Evolutionary conservation across 2,113 vertebrate species (phyloP).

Genomic region (Pterophyllum scalare): DNA sequence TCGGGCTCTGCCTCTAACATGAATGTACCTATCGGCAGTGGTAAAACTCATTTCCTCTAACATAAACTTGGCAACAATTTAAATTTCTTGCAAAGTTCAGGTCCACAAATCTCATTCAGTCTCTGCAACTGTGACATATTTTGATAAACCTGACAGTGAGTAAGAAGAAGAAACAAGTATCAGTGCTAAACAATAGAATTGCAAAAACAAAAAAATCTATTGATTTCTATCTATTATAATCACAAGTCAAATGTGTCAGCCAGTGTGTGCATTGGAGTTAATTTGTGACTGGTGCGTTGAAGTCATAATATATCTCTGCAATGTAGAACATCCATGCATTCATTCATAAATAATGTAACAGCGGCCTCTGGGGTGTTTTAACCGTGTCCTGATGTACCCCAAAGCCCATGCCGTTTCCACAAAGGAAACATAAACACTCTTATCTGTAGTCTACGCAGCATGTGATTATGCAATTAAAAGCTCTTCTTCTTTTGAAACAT

Average conservation of each 20-base stretch:
- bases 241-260: not conserved
- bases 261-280: not conserved
- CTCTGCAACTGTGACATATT: not conserved
- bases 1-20: not conserved
- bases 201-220: not conserved
- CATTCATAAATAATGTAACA: conserved; percentile 13
- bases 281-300: conserved; percentile 16
- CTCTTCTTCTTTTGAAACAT: conserved; percentile 25
- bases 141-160: not conserved
- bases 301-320: not conserved
- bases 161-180: not conserved
- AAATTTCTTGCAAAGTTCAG: not conserved
- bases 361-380: conserved; percentile 9
- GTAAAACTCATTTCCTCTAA: not conserved
- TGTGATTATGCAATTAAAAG: conserved; percentile 44
- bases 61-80: not conserved
- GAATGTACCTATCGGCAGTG: not conserved
- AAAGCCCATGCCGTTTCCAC: conserved; percentile 12
- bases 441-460: conserved; percentile 29
- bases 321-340: conserved; percentile 4
- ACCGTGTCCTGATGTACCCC: conserved; percentile 2
- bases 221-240: conserved; percentile 9
- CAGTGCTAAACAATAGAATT: not conserved
- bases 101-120: not conserved
- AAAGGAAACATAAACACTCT: conserved; percentile 33